Conservation (phyloP, 92 coral and sea anemone species). For the Zoanthus sansibaricus region DNA sequence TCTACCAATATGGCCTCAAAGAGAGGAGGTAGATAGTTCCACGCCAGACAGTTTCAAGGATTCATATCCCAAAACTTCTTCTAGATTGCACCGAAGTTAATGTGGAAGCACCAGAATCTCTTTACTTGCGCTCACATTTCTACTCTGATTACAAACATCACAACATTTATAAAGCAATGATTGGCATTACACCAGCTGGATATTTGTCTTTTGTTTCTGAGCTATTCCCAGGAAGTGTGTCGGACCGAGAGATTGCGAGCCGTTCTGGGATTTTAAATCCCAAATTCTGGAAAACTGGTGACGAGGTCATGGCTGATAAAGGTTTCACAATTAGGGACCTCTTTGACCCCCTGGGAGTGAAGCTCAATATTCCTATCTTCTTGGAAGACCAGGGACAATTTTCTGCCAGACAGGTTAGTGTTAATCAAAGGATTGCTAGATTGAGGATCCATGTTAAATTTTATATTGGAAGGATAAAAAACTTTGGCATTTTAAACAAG, state of each 20-base stretch:
- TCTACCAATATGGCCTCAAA: conserved; percentile 66
- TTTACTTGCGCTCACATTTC: conserved; percentile 45
- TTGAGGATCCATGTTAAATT: no score
- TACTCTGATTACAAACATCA: conserved; percentile 74
- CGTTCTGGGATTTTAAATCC: conserved; percentile 47
- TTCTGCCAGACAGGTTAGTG: no score
- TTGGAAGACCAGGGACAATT: no score
- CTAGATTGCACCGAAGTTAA: conserved; percentile 59
- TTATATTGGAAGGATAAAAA: no score
- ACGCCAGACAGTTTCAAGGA: conserved; percentile 67
- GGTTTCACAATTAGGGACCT: conserved; percentile 27
- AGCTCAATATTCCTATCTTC: no score
- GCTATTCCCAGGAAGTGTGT: no score
- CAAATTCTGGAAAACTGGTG: no score
- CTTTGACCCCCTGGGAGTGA: no score
- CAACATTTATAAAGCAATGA: conserved; percentile 62
- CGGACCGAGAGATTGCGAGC: conserved; percentile 38
- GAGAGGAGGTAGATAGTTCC: conserved; percentile 59
- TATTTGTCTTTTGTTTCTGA: conserved; percentile 32
- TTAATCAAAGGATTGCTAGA: no score
- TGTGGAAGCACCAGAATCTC: conserved; percentile 71
- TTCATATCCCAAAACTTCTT: conserved; percentile 65
- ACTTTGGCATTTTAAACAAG: no score
- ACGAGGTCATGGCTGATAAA: conserved; percentile 62
- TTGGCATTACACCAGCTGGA: conserved; percentile 68